A percentile compares a stretch with the other conserved stretches of the same genome.
phyloP scores from a whole-genome alignment of 2,797 vertebrate species.

The Champsocephalus gunnari region DNA sequence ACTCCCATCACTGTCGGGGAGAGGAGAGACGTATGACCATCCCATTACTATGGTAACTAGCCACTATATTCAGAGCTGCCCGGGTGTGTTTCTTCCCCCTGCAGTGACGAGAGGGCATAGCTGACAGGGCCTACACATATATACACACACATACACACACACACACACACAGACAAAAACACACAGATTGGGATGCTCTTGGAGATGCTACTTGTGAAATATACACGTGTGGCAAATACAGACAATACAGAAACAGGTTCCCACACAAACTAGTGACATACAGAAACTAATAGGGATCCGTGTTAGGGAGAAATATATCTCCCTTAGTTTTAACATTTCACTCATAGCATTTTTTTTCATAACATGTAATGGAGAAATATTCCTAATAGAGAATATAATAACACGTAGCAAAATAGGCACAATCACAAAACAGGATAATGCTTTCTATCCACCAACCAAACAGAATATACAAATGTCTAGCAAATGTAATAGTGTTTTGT shows the following conservation, averaged over 20 bases:
- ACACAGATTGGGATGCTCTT: constrained; percentile 52
- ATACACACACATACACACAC: constrained; percentile 29
- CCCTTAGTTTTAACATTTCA: constrained; percentile 29
- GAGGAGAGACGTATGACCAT: constrained; percentile 79
- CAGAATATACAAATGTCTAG: background rate
- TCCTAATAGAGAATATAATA: background rate
- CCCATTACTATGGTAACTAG: constrained; percentile 88
- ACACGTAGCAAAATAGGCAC: background rate
- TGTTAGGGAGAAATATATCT: constrained; percentile 27
- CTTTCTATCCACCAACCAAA: background rate
- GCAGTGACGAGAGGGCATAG: constrained; percentile 81
- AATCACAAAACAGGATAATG: background rate
- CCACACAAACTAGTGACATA: constrained; percentile 47
- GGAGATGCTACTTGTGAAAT: constrained; percentile 59
- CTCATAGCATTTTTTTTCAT: constrained; percentile 12
- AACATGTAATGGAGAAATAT: constrained; percentile 7
- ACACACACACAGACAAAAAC: constrained; percentile 29
- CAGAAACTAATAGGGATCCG: constrained; percentile 41
- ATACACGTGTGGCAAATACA: constrained; percentile 61
- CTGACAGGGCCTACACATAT: constrained; percentile 75
- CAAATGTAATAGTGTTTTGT: constrained; percentile 22
- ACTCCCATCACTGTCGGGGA: constrained; percentile 78
- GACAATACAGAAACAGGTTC: constrained; percentile 38
- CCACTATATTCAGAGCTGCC: constrained; percentile 84
- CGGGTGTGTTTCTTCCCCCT: constrained; percentile 76